Conservation (phyloP, 1,140 invertebrate genomes). For the Copidosoma floridanum region DNA sequence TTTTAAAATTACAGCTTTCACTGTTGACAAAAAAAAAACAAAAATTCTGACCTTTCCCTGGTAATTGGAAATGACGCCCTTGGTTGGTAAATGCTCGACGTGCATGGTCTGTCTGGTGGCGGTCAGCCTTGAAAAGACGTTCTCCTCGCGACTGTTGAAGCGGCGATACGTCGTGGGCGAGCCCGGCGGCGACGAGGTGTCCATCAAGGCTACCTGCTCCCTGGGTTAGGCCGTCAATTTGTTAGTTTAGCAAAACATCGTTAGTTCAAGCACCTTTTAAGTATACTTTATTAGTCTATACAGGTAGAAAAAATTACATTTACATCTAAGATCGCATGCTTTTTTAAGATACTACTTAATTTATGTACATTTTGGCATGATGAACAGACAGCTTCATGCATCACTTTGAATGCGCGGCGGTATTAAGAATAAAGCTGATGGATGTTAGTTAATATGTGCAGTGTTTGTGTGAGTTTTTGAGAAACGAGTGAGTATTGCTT, state of each 20-base stretch:
- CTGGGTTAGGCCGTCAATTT: conserved; percentile 49
- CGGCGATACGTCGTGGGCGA: conserved; percentile 67
- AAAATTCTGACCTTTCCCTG: conserved; percentile 64
- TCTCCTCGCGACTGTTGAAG: conserved; percentile 67
- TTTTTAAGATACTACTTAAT: no score
- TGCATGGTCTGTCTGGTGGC: conserved; percentile 58
- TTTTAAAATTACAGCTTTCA: background rate
- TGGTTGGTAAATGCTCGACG: conserved; percentile 59
- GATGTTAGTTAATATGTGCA: no score
- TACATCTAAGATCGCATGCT: background rate
- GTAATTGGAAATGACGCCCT: conserved; percentile 67
- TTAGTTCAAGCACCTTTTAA: conserved; percentile 9
- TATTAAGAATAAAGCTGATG: background rate
- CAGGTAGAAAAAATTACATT: background rate
- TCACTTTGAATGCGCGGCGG: background rate
- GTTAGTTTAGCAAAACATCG: conserved; percentile 52
- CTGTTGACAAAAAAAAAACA: no score
- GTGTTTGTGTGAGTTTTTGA: no score
- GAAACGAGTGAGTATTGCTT: background rate
- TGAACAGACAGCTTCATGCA: no score
- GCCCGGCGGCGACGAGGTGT: conserved; percentile 61
- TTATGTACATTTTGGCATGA: background rate
- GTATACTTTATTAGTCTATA: background rate
- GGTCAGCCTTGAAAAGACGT: conserved; percentile 79
- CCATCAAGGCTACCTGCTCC: conserved; percentile 59